phyloP scores from a whole-genome alignment of 2,113 vertebrate species.

The Anseranas semipalmata region DNA sequence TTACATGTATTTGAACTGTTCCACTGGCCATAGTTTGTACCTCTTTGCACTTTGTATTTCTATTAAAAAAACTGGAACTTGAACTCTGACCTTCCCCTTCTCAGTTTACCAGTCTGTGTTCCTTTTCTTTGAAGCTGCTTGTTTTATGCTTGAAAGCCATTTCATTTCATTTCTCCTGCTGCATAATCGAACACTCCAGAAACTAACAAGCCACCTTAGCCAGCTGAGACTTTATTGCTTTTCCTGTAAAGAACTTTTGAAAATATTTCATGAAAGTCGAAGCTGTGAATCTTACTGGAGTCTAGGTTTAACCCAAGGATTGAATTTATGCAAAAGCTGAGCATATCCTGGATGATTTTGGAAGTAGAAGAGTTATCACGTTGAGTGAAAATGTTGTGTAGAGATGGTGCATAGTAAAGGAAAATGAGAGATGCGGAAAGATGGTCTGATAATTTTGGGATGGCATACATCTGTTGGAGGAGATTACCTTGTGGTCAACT shows the following conservation, averaged over 20 bases:
- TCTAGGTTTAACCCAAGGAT: not conserved
- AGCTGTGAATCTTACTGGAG: not conserved
- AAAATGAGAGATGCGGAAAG: not conserved
- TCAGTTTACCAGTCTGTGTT: not conserved
- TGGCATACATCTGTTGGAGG: not conserved
- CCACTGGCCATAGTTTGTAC: not conserved
- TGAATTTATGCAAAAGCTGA: not conserved
- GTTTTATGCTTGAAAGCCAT: slow-evolving; percentile 1
- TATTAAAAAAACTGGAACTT: not conserved
- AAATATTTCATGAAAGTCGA: not conserved
- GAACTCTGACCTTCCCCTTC: not conserved
- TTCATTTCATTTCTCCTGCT: slow-evolving; percentile 35
- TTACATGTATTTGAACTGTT: not conserved
- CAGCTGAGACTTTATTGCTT: slow-evolving; percentile 32
- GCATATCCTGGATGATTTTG: not conserved
- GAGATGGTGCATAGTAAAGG: not conserved
- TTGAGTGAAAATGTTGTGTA: not conserved
- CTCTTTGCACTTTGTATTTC: not conserved
- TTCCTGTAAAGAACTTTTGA: not conserved
- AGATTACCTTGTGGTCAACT: not conserved
- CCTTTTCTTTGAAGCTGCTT: not conserved
- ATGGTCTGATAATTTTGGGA: not conserved
- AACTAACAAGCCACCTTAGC: not conserved
- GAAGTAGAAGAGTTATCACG: fast-evolving
- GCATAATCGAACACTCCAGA: slow-evolving; percentile 37